Evolutionary conservation across 2,888 invertebrate genomes (phyloP).

Genomic region (Tethea ocularis): DNA sequence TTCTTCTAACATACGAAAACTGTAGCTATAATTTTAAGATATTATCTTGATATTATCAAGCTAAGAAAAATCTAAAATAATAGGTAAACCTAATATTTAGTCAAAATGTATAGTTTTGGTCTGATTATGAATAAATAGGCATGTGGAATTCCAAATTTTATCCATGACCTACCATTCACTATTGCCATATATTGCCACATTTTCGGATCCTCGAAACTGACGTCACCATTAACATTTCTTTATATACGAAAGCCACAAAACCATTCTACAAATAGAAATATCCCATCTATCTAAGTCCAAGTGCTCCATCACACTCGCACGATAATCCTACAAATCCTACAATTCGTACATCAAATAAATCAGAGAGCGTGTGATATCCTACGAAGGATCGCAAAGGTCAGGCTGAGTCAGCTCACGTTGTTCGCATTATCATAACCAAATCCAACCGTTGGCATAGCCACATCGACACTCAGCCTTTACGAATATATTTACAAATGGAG

Average conservation of each 20-base stretch:
- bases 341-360: slow-evolving; percentile 6
- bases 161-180: no score
- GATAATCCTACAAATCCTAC: slow-evolving; percentile 6
- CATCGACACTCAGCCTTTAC: slow-evolving; percentile 5
- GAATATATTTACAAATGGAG: slow-evolving; percentile 3
- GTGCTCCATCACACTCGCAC: slow-evolving; percentile 6
- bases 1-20: no score
- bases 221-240: not conserved
- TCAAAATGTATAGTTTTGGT: no score
- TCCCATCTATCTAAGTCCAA: slow-evolving; percentile 5
- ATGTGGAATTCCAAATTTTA: no score
- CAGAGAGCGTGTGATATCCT: not conserved
- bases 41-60: no score
- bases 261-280: slow-evolving; percentile 4
- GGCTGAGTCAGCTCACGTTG: slow-evolving; percentile 21
- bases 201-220: not conserved
- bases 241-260: not conserved
- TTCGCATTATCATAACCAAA: slow-evolving; percentile 27
- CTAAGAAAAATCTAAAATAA: no score
- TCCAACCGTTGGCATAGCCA: slow-evolving; percentile 13
- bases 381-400: slow-evolving; percentile 16
- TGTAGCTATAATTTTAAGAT: no score
- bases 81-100: no score
- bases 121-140: no score
- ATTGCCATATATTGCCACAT: not conserved